Evolutionary conservation across 2,797 vertebrate genomes (phyloP).

Genomic region (Channallabes apus): DNA sequence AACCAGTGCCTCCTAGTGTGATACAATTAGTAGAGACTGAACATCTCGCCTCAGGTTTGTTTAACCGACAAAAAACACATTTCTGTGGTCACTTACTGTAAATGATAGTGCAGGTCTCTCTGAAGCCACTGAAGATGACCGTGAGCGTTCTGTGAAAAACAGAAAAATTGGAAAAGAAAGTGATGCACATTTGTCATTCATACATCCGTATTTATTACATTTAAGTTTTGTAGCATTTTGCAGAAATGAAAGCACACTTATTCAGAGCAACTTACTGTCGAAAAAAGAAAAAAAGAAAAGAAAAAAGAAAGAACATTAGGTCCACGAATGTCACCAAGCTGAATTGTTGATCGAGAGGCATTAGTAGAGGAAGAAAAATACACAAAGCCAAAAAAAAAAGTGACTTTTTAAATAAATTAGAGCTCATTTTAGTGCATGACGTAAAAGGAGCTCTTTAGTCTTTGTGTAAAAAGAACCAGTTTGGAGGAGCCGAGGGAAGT

Average conservation of each 20-base stretch:
- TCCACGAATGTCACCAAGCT: too few species aligned
- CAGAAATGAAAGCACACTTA: background rate
- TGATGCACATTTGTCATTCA: background rate
- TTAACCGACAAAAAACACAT: background rate
- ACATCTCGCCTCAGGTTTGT: background rate
- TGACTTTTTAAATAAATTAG: background rate
- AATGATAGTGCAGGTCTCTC: constrained; percentile 36
- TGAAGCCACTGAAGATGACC: constrained; percentile 32
- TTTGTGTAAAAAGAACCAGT: background rate
- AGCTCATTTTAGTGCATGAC: background rate
- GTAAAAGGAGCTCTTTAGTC: background rate
- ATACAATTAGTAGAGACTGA: background rate
- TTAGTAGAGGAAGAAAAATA: background rate
- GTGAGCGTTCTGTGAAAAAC: constrained; percentile 22
- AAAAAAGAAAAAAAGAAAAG: background rate
- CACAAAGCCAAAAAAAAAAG: background rate
- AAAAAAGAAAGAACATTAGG: background rate
- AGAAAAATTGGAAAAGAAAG: background rate
- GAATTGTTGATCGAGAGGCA: too few species aligned
- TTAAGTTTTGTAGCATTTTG: background rate
- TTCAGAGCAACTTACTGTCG: background rate
- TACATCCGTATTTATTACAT: background rate
- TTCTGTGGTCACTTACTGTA: constrained; percentile 45
- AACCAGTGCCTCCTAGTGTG: background rate
- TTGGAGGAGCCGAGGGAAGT: background rate